These are phyloP conservation scores for Caenorhabditis parvicauda DNA, from an alignment of 2,888 invertebrate genomes.

Conservation along the genomic window DNA sequence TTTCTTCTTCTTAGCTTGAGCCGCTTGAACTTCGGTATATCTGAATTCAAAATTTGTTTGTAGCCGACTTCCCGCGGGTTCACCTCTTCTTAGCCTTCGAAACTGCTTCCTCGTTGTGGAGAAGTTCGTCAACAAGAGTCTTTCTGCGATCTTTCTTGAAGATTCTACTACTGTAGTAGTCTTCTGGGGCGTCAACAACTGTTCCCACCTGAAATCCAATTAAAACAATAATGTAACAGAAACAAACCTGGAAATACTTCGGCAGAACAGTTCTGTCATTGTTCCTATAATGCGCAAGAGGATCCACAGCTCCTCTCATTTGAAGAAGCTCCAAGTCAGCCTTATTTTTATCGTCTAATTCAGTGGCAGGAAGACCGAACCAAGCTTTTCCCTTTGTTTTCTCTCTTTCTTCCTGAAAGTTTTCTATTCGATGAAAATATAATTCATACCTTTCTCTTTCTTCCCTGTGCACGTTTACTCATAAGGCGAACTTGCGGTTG, in stretches of 20 bases:
- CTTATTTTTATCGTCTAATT: slow-evolving; percentile 79
- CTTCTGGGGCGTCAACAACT: slow-evolving; percentile 78
- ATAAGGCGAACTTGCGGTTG: slow-evolving; percentile 25
- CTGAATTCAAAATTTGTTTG: slow-evolving; percentile 9
- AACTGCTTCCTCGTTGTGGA: slow-evolving; percentile 67
- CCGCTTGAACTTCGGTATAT: slow-evolving; percentile 24
- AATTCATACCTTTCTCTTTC: slow-evolving; percentile 21
- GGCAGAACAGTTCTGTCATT: slow-evolving; percentile 80
- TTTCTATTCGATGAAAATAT: neutral
- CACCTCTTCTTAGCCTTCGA: slow-evolving; percentile 25
- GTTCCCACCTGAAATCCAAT: slow-evolving; percentile 65
- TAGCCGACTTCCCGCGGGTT: neutral
- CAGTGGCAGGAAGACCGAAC: slow-evolving; percentile 82
- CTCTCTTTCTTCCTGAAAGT: slow-evolving; percentile 73
- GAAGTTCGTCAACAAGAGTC: slow-evolving; percentile 87
- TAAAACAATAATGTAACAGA: neutral
- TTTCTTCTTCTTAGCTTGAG: slow-evolving; percentile 23
- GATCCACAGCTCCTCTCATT: slow-evolving; percentile 84
- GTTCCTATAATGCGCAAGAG: slow-evolving; percentile 90
- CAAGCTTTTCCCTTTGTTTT: slow-evolving; percentile 83
- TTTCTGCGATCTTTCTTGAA: slow-evolving; percentile 82
- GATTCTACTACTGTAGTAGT: slow-evolving; percentile 80
- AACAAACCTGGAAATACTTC: slow-evolving; percentile 83
- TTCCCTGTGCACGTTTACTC: slow-evolving; percentile 24
- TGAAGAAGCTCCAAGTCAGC: slow-evolving; percentile 81